Evolutionary conservation across 1,140 invertebrate species (phyloP), one percentile per base, ranked within the genome.

Genomic region (Caenorhabditis inopinata): DNA sequence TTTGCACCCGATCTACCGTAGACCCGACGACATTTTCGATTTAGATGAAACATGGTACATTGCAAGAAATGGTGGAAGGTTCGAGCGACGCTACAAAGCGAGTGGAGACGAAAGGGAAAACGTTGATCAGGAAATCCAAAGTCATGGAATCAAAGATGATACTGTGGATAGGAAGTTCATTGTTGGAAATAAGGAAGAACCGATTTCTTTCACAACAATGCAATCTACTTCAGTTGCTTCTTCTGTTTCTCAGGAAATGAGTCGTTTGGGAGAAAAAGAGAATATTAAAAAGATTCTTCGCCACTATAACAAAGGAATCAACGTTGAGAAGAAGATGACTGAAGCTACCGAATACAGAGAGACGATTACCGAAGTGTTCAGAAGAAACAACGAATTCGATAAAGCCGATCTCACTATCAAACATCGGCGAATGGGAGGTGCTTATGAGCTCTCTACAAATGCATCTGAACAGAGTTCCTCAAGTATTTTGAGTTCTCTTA

Each of bases 21-120:
- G 78, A 46, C 38, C 48, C 23, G 78, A 58, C 62, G 78, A 79
- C 38, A 29, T 47, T 32, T 35, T 51, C 29, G 62, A 48, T 79
- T 79, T 62, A 79, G 78, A 79, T 75, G 58, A 46, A 11, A 74
- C 35, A 58, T 79, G 78, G 78, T n/a, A 51, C 23, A 83, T 86
- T n/a, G 62, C 85, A 16, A 27, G 78, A 38, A 76, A 83, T 48
- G 85, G 86, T 29, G 85, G 85, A 16, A 53, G 38, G 14, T 47
- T 83, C 53, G 62, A 58, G 12, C 80, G 87, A 25, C 42, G 58
- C 14, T 76, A 84, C 23, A 84, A 83, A 74, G 79, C 85, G 11
- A 76, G 74, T 78, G 62, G 81, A 14, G 74, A 82, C 27, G 76
- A 82, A 46, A 53, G 38, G 1, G 77, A 53, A 16, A 68, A 51